Conservation (phyloP, 2,113 vertebrate species). For the Sphyrna mokarran region DNA sequence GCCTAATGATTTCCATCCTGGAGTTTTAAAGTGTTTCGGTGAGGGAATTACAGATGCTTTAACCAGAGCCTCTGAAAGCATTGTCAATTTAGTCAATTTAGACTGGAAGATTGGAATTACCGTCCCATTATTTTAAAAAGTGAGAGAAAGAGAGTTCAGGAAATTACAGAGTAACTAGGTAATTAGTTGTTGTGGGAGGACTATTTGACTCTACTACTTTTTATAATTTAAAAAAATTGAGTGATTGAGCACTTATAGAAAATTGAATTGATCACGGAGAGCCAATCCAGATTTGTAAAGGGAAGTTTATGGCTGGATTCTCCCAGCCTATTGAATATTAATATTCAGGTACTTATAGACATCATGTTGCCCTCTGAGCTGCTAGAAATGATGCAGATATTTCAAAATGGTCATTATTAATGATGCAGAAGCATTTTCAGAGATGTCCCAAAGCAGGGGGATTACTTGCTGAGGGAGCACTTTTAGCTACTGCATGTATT, state of each 20-base stretch:
- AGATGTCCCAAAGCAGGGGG: not conserved
- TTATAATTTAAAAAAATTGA: too few relatives aligned
- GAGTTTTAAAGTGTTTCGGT: too few relatives aligned
- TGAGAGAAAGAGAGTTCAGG: not conserved
- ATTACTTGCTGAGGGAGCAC: not conserved
- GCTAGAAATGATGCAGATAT: too few relatives aligned
- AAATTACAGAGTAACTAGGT: not conserved
- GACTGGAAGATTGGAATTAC: not conserved
- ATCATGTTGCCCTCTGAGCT: too few relatives aligned
- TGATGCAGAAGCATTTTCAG: not conserved
- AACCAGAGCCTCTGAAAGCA: not conserved
- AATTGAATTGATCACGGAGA: not conserved
- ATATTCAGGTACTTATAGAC: too few relatives aligned
- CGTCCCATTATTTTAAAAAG: not conserved
- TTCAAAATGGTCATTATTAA: too few relatives aligned
- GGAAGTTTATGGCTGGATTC: not conserved
- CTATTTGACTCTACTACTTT: not conserved
- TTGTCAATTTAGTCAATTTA: not conserved
- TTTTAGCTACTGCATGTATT: not conserved
- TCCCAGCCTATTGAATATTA: too few relatives aligned
- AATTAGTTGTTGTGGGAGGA: not conserved
- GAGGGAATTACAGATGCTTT: too few relatives aligned
- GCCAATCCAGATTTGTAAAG: not conserved
- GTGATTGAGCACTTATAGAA: not conserved
- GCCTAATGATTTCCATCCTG: not conserved